Conservation (phyloP, 1,140 invertebrate species). For the Physella acuta region DNA sequence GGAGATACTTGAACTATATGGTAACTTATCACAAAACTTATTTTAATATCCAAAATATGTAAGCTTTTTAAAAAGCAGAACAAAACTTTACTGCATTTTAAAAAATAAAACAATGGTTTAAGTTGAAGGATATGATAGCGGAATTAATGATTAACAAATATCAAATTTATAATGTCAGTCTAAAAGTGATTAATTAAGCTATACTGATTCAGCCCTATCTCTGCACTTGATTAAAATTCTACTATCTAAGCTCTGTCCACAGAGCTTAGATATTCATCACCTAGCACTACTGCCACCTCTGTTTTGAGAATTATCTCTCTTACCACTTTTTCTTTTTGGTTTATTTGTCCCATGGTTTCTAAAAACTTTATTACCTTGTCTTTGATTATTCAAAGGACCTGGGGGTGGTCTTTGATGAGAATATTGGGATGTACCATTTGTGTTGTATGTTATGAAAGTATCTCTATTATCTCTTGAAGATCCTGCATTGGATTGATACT, state of each 20-base stretch:
- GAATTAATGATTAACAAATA: too few relatives aligned
- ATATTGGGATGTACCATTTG: not conserved
- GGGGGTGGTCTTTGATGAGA: constrained; percentile 14
- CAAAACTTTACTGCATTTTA: too few relatives aligned
- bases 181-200: too few relatives aligned
- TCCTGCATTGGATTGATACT: constrained; percentile 2
- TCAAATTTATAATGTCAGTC: too few relatives aligned
- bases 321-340: constrained; percentile 13
- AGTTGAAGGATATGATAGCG: too few relatives aligned
- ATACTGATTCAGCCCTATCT: not conserved
- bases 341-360: not conserved
- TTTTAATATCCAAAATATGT: too few relatives aligned
- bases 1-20: too few relatives aligned
- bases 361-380: constrained; percentile 5
- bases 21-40: too few relatives aligned
- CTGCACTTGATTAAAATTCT: too few relatives aligned
- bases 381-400: not conserved
- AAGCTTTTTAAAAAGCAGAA: too few relatives aligned
- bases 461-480: constrained; percentile 3
- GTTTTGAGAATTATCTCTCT: constrained; percentile 12
- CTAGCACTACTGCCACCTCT: constrained; percentile 5
- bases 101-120: too few relatives aligned
- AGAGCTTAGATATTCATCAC: constrained; percentile 6
- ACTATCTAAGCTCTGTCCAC: not conserved
- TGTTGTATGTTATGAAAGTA: not conserved